Evolutionary conservation across 2,797 vertebrate genomes (phyloP).

Genomic region (Artibeus lituratus): DNA sequence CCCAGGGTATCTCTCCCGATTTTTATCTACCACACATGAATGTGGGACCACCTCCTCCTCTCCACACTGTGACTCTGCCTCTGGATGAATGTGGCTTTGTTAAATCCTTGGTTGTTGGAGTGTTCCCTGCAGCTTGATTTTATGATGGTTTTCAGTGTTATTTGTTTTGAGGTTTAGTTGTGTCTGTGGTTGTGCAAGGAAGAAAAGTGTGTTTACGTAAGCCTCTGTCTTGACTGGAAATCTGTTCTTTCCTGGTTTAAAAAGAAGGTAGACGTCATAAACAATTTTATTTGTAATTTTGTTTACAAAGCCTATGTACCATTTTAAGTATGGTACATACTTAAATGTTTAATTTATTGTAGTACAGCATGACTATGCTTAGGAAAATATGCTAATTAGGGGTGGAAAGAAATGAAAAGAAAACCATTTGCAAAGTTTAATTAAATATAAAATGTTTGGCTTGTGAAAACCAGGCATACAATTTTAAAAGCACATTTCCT

Average conservation of each 20-base stretch:
- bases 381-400: not conserved
- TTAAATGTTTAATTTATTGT: not conserved
- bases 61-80: no score
- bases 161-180: not conserved
- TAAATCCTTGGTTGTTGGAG: no score
- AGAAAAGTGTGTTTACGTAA: not conserved
- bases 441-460: conserved; percentile 40
- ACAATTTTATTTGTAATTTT: not conserved
- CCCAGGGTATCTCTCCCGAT: no score
- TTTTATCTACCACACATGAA: no score
- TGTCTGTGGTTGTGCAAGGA: not conserved
- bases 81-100: no score
- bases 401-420: not conserved
- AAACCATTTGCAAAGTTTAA: conserved; percentile 23
- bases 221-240: not conserved
- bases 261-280: not conserved
- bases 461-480: conserved; percentile 11
- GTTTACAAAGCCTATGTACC: not conserved
- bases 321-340: not conserved
- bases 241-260: not conserved
- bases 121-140: no score
- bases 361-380: not conserved
- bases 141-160: not conserved
- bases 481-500: conserved; percentile 54
- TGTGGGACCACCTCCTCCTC: no score